phyloP scores from a whole-genome alignment of 2,797 vertebrate species.

The Labroides dimidiatus region DNA sequence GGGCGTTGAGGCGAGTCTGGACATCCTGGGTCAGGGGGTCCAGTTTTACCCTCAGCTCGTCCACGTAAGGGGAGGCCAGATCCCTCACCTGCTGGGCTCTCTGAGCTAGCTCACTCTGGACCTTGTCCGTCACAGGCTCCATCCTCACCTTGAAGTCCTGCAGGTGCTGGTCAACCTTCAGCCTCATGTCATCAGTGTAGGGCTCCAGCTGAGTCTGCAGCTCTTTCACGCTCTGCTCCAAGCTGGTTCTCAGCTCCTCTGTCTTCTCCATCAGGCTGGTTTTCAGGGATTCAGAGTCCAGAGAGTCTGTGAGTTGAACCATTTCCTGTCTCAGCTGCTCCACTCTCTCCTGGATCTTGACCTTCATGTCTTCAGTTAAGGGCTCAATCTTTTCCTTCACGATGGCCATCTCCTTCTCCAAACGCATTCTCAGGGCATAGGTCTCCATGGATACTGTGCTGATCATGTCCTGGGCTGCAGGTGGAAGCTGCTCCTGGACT shows the following conservation, averaged over 20 bases:
- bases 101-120: conserved; percentile 73
- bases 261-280: conserved; percentile 76
- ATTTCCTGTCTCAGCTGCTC: conserved; percentile 81
- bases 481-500: conserved; percentile 74
- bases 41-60: conserved; percentile 77
- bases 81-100: conserved; percentile 76
- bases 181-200: conserved; percentile 77
- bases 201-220: conserved; percentile 79
- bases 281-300: conserved; percentile 80
- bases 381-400: conserved; percentile 73
- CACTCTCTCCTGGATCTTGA: conserved; percentile 75
- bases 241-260: conserved; percentile 77
- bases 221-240: conserved; percentile 80
- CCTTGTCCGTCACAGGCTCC: conserved; percentile 65
- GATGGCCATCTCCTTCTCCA: conserved; percentile 68
- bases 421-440: conserved; percentile 62
- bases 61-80: conserved; percentile 80
- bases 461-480: conserved; percentile 77
- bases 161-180: conserved; percentile 80
- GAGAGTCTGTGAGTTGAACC: conserved; percentile 67
- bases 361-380: conserved; percentile 73
- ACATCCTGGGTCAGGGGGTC: conserved; percentile 80
- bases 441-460: conserved; percentile 61
- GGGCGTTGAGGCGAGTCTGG: conserved; percentile 67
- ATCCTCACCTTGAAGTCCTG: conserved; percentile 77